phyloP scores from a whole-genome alignment of 2,797 vertebrate species.

The Sebastes taczanowskii region DNA sequence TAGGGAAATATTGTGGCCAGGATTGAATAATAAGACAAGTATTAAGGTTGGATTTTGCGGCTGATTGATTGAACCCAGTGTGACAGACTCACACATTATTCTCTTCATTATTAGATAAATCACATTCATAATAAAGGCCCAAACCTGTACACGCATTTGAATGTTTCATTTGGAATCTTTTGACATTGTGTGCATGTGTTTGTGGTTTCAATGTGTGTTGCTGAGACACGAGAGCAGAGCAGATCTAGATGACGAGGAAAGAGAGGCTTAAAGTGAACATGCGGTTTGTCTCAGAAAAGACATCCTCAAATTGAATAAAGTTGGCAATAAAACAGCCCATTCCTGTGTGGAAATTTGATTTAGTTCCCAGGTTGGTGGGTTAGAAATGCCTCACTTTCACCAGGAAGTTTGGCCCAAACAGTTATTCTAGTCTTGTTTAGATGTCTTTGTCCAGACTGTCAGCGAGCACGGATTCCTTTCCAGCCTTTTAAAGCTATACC shows the following conservation, averaged over 20 bases:
- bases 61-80: conserved; percentile 19
- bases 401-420: not conserved
- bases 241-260: conserved; percentile 24
- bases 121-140: not conserved
- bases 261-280: not conserved
- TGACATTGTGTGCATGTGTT: not conserved
- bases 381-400: not conserved
- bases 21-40: not conserved
- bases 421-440: not conserved
- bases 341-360: not conserved
- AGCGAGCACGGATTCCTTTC: not conserved
- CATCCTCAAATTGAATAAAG: not conserved
- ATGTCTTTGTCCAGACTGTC: conserved; percentile 19
- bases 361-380: not conserved
- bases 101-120: not conserved
- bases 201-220: not conserved
- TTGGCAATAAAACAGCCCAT: not conserved
- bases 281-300: not conserved
- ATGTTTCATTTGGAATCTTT: not conserved
- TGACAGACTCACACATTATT: conserved; percentile 2
- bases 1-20: not conserved
- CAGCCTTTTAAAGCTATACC: not conserved
- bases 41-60: not conserved
- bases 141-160: not conserved
- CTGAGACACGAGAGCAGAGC: not conserved